Evolutionary conservation across 2,113 vertebrate genomes (phyloP).

Genomic region (Cryptomyrus ogoouensis): DNA sequence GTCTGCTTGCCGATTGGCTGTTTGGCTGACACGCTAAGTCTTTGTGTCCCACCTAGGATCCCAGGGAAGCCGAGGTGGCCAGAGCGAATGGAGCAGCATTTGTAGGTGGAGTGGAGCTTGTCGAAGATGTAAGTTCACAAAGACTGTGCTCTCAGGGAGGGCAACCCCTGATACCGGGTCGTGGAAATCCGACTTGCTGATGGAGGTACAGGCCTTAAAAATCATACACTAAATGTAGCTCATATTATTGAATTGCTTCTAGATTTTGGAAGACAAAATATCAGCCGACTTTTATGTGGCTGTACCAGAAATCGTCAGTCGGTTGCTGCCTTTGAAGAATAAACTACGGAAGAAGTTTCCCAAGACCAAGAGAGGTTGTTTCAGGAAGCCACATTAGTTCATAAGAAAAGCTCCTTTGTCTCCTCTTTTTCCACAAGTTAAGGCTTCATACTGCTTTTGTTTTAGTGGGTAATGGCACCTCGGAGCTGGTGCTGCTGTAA

Average conservation of each 20-base stretch:
- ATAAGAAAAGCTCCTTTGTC: not conserved
- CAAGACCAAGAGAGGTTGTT: constrained; percentile 59
- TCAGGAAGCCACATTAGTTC: not conserved
- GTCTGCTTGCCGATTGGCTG: not conserved
- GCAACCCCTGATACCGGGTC: not conserved
- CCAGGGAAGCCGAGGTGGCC: constrained; percentile 65
- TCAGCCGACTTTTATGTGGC: constrained; percentile 79
- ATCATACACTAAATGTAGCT: not conserved
- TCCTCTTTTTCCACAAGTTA: not conserved
- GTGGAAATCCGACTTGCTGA: not conserved
- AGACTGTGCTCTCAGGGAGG: not conserved
- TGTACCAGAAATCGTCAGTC: constrained; percentile 72
- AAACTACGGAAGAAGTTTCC: constrained; percentile 82
- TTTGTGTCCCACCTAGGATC: constrained; percentile 56
- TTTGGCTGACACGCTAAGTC: not conserved
- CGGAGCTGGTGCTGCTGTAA: not conserved
- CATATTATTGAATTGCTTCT: constrained; percentile 15
- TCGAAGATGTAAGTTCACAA: constrained; percentile 68
- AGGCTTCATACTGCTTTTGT: not conserved
- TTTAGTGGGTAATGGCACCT: not conserved
- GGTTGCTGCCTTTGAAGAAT: constrained; percentile 69
- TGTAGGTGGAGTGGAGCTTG: constrained; percentile 74
- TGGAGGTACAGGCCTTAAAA: not conserved
- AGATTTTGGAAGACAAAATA: constrained; percentile 84
- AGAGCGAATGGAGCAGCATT: constrained; percentile 66